Percentiles rank a stretch among this genome's conserved stretches.
These are phyloP conservation scores for Lichenostomus cassidix DNA, from an alignment of 2,113 vertebrate species.

Conservation along the genomic window DNA sequence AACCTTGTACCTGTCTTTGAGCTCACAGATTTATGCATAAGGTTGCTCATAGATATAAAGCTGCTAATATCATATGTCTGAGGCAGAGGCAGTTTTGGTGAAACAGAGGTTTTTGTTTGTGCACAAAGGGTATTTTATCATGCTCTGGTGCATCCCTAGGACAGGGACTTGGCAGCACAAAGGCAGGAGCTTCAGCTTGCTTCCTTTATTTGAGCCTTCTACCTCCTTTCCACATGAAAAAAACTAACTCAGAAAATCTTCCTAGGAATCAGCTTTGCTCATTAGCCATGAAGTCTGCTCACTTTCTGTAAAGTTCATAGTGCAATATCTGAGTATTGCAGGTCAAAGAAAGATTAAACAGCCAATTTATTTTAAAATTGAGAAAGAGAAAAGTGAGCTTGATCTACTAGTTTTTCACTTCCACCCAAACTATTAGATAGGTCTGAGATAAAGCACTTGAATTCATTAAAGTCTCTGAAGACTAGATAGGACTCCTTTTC, in stretches of 20 bases:
- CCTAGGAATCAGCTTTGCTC: neutral
- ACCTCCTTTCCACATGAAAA: neutral
- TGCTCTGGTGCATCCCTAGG: neutral
- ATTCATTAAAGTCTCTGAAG: neutral
- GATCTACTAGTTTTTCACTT: slow-evolving; percentile 15
- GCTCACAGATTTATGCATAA: neutral
- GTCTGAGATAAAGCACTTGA: neutral
- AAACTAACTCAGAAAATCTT: neutral
- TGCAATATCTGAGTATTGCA: neutral
- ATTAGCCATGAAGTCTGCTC: neutral
- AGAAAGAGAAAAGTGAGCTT: neutral
- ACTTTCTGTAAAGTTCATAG: neutral
- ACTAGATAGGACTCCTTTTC: neutral
- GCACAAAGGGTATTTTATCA: neutral
- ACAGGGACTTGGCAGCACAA: neutral
- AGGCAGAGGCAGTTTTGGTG: neutral
- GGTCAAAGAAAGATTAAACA: slow-evolving; percentile 11
- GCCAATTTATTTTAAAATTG: slow-evolving; percentile 12
- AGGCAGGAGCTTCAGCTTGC: neutral
- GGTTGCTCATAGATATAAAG: neutral
- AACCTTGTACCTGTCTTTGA: neutral
- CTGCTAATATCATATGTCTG: neutral
- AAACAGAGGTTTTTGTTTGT: neutral
- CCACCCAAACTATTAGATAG: neutral
- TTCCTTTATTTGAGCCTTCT: neutral